These are phyloP conservation scores for Xiphydria camelus DNA, from an alignment of 2,888 invertebrate species.

Conservation along the genomic window DNA sequence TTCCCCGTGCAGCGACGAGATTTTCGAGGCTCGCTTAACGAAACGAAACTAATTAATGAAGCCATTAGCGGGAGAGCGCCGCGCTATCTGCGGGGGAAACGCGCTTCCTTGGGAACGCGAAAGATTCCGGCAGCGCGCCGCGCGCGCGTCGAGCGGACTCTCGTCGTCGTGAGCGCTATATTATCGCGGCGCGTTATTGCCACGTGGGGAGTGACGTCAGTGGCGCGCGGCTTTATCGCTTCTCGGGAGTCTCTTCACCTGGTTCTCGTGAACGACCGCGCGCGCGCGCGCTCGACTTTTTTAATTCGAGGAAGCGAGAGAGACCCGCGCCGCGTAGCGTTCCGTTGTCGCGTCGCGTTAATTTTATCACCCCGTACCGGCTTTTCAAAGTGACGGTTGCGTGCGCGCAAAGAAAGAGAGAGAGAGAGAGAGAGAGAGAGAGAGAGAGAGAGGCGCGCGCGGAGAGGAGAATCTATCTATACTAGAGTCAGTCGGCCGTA, in stretches of 20 bases:
- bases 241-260: too few species aligned
- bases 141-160: too few species aligned
- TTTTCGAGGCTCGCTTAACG: conserved; percentile 48
- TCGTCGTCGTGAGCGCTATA: too few species aligned
- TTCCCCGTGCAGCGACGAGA: conserved; percentile 51
- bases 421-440: too few species aligned
- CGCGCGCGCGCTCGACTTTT: not conserved
- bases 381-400: conserved; percentile 27
- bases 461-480: too few species aligned
- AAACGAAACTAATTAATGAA: conserved; percentile 56
- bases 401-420: too few species aligned
- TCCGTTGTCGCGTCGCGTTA: conserved; percentile 24
- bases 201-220: too few species aligned
- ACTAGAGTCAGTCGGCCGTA: conserved; percentile 33
- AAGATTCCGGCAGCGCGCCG: too few species aligned
- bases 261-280: too few species aligned
- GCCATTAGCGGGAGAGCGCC: conserved; percentile 44
- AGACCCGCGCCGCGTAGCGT: not conserved
- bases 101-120: not conserved
- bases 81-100: too few species aligned
- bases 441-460: conserved; percentile 25
- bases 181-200: too few species aligned
- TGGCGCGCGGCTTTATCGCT: conserved; percentile 21
- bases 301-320: not conserved
- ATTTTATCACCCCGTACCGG: conserved; percentile 40